These are phyloP conservation scores for Petrocephalus schoutedeni DNA, from an alignment of 2,797 vertebrate species.

Conservation along the genomic window DNA sequence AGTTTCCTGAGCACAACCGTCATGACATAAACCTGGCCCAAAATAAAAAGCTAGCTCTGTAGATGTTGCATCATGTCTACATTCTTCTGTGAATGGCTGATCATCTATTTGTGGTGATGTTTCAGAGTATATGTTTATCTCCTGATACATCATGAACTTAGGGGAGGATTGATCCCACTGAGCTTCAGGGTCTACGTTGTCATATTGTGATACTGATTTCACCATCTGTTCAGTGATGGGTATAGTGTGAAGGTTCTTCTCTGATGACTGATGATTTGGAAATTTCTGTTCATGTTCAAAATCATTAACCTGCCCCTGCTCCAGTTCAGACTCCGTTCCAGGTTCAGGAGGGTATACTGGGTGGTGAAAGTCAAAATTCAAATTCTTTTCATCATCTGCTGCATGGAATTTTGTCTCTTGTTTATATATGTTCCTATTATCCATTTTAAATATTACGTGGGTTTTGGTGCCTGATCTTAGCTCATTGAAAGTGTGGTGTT, in stretches of 20 bases:
- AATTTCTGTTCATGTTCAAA: slow-evolving; percentile 17
- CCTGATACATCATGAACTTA: slow-evolving; percentile 33
- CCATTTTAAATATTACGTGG: background rate
- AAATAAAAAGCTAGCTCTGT: background rate
- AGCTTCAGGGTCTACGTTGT: slow-evolving; percentile 50
- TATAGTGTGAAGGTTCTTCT: slow-evolving; percentile 39
- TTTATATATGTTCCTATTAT: background rate
- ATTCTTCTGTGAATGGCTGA: background rate
- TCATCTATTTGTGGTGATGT: background rate
- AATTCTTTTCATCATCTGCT: background rate
- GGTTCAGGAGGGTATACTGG: background rate
- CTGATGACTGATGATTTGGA: slow-evolving; percentile 15
- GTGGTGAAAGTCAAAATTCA: background rate
- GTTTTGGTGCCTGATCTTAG: background rate
- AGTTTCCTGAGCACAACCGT: background rate
- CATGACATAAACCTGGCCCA: background rate
- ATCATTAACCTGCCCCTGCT: background rate
- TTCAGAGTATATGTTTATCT: background rate
- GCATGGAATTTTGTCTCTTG: background rate
- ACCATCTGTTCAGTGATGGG: slow-evolving; percentile 50
- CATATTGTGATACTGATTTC: slow-evolving; percentile 61
- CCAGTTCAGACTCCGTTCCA: background rate
- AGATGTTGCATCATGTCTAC: background rate
- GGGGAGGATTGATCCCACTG: slow-evolving; percentile 50
- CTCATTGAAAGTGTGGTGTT: background rate